Conservation (phyloP, 1,140 invertebrate genomes). For the Pararge aegeria region DNA sequence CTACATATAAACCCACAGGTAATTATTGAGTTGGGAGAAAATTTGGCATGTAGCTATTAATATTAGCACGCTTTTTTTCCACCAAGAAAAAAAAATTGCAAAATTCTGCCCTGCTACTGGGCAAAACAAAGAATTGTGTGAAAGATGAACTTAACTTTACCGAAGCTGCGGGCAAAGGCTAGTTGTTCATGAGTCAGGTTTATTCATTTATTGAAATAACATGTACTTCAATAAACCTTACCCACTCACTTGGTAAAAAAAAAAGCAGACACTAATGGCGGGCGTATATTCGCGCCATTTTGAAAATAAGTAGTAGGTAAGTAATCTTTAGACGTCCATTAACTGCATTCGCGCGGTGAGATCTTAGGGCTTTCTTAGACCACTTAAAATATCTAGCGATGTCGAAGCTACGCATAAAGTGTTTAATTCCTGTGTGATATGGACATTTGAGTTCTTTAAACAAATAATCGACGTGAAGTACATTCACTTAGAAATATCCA, state of each 20-base stretch:
- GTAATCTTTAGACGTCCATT: slow-evolving; percentile 17
- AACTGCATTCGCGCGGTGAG: slow-evolving; percentile 28
- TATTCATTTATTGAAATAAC: too few relatives aligned
- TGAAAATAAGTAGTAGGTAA: slow-evolving; percentile 4
- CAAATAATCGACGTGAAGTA: not conserved
- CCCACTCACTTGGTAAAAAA: not conserved
- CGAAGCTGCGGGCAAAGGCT: too few relatives aligned
- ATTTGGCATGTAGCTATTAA: too few relatives aligned
- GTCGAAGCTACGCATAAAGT: slow-evolving; percentile 10
- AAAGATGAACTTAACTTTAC: too few relatives aligned
- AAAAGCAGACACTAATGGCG: slow-evolving; percentile 5
- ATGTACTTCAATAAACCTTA: too few relatives aligned
- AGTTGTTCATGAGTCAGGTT: too few relatives aligned
- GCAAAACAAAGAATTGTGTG: too few relatives aligned
- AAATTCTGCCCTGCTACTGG: too few relatives aligned
- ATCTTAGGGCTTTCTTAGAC: slow-evolving; percentile 17
- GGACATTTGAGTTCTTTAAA: not conserved
- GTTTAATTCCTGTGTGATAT: slow-evolving; percentile 1
- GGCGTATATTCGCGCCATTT: slow-evolving; percentile 14
- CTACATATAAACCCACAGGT: too few relatives aligned
- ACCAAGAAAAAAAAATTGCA: too few relatives aligned
- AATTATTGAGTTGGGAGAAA: too few relatives aligned
- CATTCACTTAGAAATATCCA: not conserved
- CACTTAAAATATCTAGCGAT: slow-evolving; percentile 26
- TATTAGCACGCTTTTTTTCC: too few relatives aligned